phyloP scores from a whole-genome alignment of 2,113 vertebrate species.

The Capra hircus region DNA sequence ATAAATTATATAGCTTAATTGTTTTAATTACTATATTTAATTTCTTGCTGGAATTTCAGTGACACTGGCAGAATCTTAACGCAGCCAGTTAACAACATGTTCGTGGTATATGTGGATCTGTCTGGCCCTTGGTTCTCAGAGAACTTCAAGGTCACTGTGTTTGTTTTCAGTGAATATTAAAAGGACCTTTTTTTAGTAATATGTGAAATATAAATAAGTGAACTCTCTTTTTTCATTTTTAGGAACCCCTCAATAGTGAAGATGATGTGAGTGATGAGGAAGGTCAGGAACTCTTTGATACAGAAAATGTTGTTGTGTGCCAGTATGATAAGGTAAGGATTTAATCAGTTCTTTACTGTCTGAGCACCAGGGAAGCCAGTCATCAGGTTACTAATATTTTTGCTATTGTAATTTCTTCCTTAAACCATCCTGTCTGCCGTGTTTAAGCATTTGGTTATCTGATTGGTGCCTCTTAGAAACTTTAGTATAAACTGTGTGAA shows the following conservation, averaged over 20 bases:
- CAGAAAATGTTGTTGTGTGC: slow-evolving; percentile 98
- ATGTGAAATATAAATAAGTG: not conserved
- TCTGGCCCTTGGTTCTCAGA: not conserved
- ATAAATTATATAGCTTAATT: not conserved
- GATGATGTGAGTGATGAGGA: slow-evolving; percentile 98
- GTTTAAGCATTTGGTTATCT: not conserved
- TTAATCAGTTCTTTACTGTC: not conserved
- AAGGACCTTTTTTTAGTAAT: not conserved
- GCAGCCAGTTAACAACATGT: not conserved
- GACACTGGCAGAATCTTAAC: not conserved
- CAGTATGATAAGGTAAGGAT: slow-evolving; percentile 96
- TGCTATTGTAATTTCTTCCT: not conserved
- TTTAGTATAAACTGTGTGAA: not conserved
- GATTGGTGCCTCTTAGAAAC: not conserved
- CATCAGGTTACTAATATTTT: not conserved
- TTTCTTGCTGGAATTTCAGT: not conserved
- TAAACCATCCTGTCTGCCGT: not conserved
- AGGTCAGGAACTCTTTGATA: slow-evolving; percentile 97
- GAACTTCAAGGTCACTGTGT: not conserved
- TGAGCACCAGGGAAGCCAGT: not conserved
- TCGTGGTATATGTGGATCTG: not conserved
- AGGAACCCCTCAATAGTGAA: slow-evolving; percentile 97
- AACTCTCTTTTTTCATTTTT: slow-evolving; percentile 36
- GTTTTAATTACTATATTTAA: not conserved
- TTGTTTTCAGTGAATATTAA: not conserved